phyloP scores from a whole-genome alignment of 2,888 invertebrate genomes.

The Plagodis dolabraria region DNA sequence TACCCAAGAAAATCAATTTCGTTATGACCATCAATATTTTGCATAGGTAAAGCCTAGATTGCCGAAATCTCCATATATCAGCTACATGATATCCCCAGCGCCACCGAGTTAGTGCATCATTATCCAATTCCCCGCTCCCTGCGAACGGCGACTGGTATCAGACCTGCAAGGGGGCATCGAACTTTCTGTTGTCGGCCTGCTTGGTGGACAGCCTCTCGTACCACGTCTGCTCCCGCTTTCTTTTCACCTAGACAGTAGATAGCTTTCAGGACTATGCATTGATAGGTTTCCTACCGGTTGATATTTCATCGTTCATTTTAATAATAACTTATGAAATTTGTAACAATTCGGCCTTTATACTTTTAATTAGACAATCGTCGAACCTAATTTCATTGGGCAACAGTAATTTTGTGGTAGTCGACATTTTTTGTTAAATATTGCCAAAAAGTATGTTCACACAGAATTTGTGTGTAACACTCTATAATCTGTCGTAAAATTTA shows the following conservation, averaged over 20 bases:
- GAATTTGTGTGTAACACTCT: too few species aligned
- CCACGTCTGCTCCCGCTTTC: conserved; percentile 69
- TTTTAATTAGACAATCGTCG: too few species aligned
- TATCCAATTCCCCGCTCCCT: conserved; percentile 28
- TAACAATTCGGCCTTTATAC: too few species aligned
- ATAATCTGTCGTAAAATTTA: too few species aligned
- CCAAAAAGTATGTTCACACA: too few species aligned
- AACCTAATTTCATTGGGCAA: too few species aligned
- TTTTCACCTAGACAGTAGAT: conserved; percentile 61
- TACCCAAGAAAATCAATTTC: too few species aligned
- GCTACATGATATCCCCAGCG: background rate
- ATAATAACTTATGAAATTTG: too few species aligned
- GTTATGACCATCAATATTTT: conserved; percentile 9
- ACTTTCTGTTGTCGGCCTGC: conserved; percentile 57
- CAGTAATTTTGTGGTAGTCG: too few species aligned
- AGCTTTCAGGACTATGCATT: conserved; percentile 8
- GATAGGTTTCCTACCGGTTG: background rate
- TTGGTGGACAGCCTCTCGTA: conserved; percentile 75
- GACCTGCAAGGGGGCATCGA: conserved; percentile 70
- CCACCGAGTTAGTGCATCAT: conserved; percentile 44
- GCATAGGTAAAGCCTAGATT: conserved; percentile 2
- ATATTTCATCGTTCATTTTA: too few species aligned
- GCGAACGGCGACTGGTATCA: conserved; percentile 50
- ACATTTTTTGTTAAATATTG: too few species aligned
- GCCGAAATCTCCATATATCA: background rate